Base-by-base conservation (phyloP, 2,888 invertebrate species). In the Drosophila pseudotakahashii region DNA sequence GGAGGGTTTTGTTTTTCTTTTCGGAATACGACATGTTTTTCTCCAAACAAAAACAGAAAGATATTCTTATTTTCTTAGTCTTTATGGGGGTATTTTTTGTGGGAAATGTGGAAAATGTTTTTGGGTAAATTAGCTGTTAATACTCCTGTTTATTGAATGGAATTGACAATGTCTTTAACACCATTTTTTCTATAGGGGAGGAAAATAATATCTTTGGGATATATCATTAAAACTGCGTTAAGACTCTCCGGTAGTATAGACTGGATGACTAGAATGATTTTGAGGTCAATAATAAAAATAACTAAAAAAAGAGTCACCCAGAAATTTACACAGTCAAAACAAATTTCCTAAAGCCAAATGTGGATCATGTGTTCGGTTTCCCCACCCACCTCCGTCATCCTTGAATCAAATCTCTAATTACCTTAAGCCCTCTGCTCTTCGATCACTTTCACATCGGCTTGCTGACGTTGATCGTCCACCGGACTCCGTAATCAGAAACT, bases 21-120 rank as follows among this genome's bases (percentile, higher is more conserved):
- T 51, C 30, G 44, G 34, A 61, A 61, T 32, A 67, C 57, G 73
- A 73, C 73, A 48, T 77, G 54, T 68, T 81, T 67, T 78, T 32
- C 53, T 59, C 39, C 62, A 72, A 71, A 71, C 72, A 72, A 71
- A 62, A 39, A 70, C 70, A 69, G 32, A 36, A 54, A 71, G 39
- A 72, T 71, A 42, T 63, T 71, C 44, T 9, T 45, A 47, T 47
- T 47, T 39, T 67, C 57, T 66, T 16, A 30, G 36, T 51, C 61
- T 51, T 30, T 48, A 70, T 58, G 52, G 48, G 69, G 69, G 30
- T 23, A 44, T 51, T 63, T 51, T 63, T 23, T 51, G 64, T n/a
- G 45, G 60, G 30, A 60, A 45, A 26, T 60, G 62, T 60, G 60
- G 47, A 60, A 62, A 47, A 39, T 64, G 37, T 51, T 63, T 23